A percentile compares a stretch with the other conserved stretches of the same genome.
These are phyloP conservation scores for Drosophila mimetica DNA, from an alignment of 2,888 invertebrate species.

Conservation along the genomic window DNA sequence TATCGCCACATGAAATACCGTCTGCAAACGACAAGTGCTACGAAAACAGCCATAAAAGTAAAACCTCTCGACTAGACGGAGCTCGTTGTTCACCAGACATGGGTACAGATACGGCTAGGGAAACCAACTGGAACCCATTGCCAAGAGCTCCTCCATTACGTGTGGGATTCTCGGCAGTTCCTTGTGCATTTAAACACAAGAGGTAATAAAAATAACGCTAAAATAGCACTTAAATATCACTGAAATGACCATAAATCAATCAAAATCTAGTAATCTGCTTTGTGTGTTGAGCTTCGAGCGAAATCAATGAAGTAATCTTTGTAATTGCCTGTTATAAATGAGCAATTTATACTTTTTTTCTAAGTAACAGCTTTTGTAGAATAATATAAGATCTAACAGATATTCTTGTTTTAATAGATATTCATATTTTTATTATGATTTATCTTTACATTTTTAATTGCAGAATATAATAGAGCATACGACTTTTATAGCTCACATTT, in stretches of 20 bases:
- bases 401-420: too few relatives aligned
- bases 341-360: neutral
- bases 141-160: slow-evolving; percentile 3
- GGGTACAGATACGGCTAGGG: slow-evolving; percentile 11
- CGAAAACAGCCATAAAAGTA: slow-evolving; percentile 59
- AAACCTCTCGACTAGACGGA: slow-evolving; percentile 26
- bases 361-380: neutral
- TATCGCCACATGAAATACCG: slow-evolving; percentile 28
- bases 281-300: neutral
- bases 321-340: neutral
- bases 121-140: slow-evolving; percentile 21
- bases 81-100: slow-evolving; percentile 17
- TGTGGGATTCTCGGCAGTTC: neutral
- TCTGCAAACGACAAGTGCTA: slow-evolving; percentile 56
- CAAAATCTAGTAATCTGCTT: neutral
- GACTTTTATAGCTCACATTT: too few relatives aligned
- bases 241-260: slow-evolving; percentile 12
- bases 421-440: too few relatives aligned
- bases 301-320: neutral
- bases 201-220: slow-evolving; percentile 8
- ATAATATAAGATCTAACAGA: too few relatives aligned
- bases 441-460: too few relatives aligned
- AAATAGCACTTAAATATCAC: neutral
- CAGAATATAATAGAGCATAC: too few relatives aligned
- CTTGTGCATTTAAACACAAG: slow-evolving; percentile 8